Evolutionary conservation across 2,797 vertebrate species (phyloP).

Genomic region (Oryzias dopingdopingensis): DNA sequence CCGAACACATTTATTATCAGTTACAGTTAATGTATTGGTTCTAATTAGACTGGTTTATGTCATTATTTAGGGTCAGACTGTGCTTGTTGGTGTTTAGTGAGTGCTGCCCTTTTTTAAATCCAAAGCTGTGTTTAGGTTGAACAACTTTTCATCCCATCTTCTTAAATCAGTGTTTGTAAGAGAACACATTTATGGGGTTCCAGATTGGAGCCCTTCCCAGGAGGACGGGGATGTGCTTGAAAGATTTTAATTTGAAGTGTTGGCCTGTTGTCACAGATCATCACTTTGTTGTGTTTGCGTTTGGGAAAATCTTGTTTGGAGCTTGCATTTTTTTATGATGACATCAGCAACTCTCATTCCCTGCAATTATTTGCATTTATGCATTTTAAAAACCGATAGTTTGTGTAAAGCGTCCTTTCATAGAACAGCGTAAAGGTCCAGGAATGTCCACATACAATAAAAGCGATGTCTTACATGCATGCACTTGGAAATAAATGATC

Average conservation of each 20-base stretch:
- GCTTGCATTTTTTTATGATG: not conserved
- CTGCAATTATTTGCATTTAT: not conserved
- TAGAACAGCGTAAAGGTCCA: not conserved
- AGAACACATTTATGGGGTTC: slow-evolving; percentile 13
- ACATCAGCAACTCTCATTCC: not conserved
- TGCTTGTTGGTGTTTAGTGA: no score
- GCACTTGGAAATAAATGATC: slow-evolving; percentile 44
- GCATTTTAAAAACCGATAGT: not conserved
- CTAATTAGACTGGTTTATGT: no score
- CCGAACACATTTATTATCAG: no score
- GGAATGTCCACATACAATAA: slow-evolving; percentile 1
- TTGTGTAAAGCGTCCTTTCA: no score
- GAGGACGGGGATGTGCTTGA: slow-evolving; percentile 10
- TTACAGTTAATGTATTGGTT: no score
- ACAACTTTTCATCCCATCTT: slow-evolving; percentile 34
- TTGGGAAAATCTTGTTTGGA: not conserved
- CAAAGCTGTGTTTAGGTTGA: slow-evolving; percentile 14
- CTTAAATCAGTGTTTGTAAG: slow-evolving; percentile 4
- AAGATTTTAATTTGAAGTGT: slow-evolving; percentile 10
- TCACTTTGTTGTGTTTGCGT: slow-evolving; percentile 19
- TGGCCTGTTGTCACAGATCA: slow-evolving; percentile 38
- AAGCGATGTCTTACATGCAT: slow-evolving; percentile 1
- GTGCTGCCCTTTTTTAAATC: no score
- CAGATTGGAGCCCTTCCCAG: slow-evolving; percentile 57
- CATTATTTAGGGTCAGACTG: no score